Evolutionary conservation across 1,140 invertebrate genomes (phyloP), one percentile per base, ranked within the genome.

Genomic region (Cheumatopsyche charites): DNA sequence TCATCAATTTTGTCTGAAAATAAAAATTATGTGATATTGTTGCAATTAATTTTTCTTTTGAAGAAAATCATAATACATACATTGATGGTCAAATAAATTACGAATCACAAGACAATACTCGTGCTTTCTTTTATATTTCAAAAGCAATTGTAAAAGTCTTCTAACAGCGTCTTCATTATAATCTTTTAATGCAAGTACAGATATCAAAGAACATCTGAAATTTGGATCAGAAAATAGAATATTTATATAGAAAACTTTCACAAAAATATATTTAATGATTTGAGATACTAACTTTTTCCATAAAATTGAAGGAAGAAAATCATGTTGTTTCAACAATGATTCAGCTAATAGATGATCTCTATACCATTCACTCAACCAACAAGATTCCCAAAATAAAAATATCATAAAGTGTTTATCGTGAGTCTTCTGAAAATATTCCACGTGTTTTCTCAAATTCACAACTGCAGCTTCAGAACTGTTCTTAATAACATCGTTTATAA

Each of bases 361-460:
- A 63, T 67, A 75, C 74, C 74, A 75, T n/a, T 75, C 68, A 42
- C 74, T 75, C 13, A 72, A 47, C 71, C 61, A 70, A 63, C 62
- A 73, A 63, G 25, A 17, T 62, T 75, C 67, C 70, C 74, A 75
- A 43, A 73, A 73, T 15, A 19, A 67, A 7, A 41, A 23, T 49
- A 75, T 15, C 1, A 62, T 63, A 49, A 62, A 67, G 45, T 67
- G 65, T 26, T 73, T 67, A 41, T 67, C 45, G 3, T 17, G 43
- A 0, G 42, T 49, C 25, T 70, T 17, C 2, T 49, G 67, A 23
- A 73, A 71, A 1, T 52, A 12, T 1, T 67, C 15, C 6, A 61
- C 13, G 61, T 71, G 66, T 26, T 68, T 67, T 23, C 61, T 70
- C 55, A 73, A 29, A 4, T 71, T 63, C 0, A 75, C 62, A n/a